Base-by-base conservation (phyloP, 2,888 invertebrate species). In the Lacanobia oleracea region DNA sequence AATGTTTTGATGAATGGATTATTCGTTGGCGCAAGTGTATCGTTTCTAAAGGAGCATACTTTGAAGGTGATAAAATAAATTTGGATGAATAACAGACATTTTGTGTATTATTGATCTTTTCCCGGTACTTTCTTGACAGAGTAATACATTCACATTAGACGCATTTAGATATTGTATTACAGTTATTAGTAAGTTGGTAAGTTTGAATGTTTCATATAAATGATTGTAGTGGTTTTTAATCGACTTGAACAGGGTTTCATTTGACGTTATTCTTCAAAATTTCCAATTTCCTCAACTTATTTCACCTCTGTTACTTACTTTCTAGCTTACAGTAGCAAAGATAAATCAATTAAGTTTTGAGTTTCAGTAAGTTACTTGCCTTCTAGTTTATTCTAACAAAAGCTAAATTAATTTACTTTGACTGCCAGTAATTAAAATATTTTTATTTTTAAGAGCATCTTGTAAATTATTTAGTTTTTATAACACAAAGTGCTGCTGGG, bases 401-500 rank as follows among this genome's bases (percentile, higher is more conserved):
- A 54, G 12, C 57, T 40, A 60, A 79, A 56, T 74, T 27, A 48
- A 40, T 51, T 67, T 74, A 79, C 37, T 67, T 73, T 12, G 51
- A 61, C 23, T 27, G 27, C 9, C 10, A 14, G 8, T 45, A 51
- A 56, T 62, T 45, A 48, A n/a, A 6, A 16, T 54, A 37, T 67
- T 51, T 48, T 48, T 8, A 48, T 7, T 48, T 8, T 48, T 2
- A 18, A 48, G 8, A 48, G 18, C 18, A 21, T 8, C 12, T 33
- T 12, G 18, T 9, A n/a, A 21, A 76, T 12, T 70, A 33, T 45
- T 27, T 51, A 10, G 37, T 45, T 64, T 37, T 12, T 10, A 59
- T 18, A 16, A 48, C 5, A 54, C 12, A n/a, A 45, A 74, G 43
- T 27, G 21, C 9, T 72, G n/a, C 12, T 27, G 27, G 21, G 27